phyloP scores from a whole-genome alignment of 2,888 invertebrate genomes.

The Gortyna flavago region DNA sequence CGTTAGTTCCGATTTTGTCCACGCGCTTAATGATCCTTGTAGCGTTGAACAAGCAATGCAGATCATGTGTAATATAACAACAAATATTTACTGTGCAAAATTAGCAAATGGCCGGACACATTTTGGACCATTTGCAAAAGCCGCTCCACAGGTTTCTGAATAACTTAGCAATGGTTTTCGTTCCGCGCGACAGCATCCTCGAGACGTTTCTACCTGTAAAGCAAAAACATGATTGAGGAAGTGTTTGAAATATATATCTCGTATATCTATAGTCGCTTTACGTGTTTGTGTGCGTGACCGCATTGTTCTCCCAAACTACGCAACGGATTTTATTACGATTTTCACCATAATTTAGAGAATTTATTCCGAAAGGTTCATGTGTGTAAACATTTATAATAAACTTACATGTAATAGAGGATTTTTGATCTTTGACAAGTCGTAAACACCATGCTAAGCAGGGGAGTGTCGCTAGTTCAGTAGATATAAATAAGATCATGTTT shows the following conservation, averaged over 20 bases:
- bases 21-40: not conserved
- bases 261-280: not conserved
- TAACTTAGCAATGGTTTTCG: constrained; percentile 89
- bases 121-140: constrained; percentile 90
- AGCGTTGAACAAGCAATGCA: not conserved
- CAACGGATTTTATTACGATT: not conserved
- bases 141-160: constrained; percentile 90
- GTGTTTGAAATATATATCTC: not conserved
- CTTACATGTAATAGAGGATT: not conserved
- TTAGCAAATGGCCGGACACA: constrained; percentile 83
- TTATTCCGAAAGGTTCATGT: not conserved
- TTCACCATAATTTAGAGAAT: not conserved
- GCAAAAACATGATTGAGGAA: not conserved
- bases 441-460: not conserved
- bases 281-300: not conserved
- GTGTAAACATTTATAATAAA: not conserved
- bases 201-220: constrained; percentile 83
- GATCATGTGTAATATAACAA: not conserved
- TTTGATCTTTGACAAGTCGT: not conserved
- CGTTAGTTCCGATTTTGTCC: not conserved
- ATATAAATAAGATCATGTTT: no score
- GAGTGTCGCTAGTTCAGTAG: not conserved
- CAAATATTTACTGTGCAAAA: constrained; percentile 84
- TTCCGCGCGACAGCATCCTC: constrained; percentile 84
- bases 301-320: not conserved